Evolutionary conservation across 2,888 invertebrate genomes (phyloP).

Genomic region (Hypena proboscidalis): DNA sequence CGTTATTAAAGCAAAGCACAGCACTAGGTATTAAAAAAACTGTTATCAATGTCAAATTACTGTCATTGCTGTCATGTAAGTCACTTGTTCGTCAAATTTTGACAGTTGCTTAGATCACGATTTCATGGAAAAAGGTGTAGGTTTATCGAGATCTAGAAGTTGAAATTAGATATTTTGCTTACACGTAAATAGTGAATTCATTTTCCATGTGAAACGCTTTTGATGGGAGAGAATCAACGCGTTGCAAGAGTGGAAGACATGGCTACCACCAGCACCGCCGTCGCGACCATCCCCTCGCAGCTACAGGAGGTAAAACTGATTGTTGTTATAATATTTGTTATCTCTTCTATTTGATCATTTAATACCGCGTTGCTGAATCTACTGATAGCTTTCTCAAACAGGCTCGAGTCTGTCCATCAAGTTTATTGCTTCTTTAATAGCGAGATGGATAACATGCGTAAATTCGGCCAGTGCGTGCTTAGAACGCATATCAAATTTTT

Average conservation of each 20-base stretch:
- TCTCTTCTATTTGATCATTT: slow-evolving; percentile 63
- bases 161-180: slow-evolving; percentile 21
- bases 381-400: slow-evolving; percentile 28
- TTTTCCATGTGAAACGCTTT: slow-evolving; percentile 40
- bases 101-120: slow-evolving; percentile 14
- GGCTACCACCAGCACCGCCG: slow-evolving; percentile 78
- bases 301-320: slow-evolving; percentile 66
- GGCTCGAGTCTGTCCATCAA: slow-evolving; percentile 14
- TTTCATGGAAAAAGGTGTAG: slow-evolving; percentile 21
- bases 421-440: slow-evolving; percentile 30
- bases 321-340: slow-evolving; percentile 50
- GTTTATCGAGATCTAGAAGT: slow-evolving; percentile 22
- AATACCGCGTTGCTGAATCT: slow-evolving; percentile 42
- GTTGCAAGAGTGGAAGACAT: slow-evolving; percentile 63
- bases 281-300: slow-evolving; percentile 70
- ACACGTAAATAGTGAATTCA: slow-evolving; percentile 55
- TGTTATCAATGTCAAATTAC: too few relatives aligned
- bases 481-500: slow-evolving; percentile 37
- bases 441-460: slow-evolving; percentile 48
- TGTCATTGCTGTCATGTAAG: neutral
- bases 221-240: slow-evolving; percentile 72
- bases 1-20: too few relatives aligned
- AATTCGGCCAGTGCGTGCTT: slow-evolving; percentile 37
- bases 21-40: too few relatives aligned
- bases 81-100: slow-evolving; percentile 10